Evolutionary conservation across 2,888 invertebrate genomes (phyloP), one percentile per base, ranked within the genome.

Genomic region (Meliscaeva auricollis): DNA sequence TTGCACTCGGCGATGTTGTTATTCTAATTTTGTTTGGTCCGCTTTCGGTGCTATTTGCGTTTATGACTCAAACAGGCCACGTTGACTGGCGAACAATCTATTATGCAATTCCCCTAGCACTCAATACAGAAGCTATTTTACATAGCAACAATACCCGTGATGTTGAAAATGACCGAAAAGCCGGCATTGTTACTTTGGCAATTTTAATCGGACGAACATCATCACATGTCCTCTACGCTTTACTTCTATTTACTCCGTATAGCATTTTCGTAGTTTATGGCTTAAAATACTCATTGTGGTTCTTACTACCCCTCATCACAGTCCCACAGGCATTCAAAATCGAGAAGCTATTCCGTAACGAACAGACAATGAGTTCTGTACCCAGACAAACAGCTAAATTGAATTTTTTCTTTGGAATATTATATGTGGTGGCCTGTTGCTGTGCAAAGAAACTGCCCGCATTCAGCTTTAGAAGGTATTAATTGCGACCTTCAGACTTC

Each of bases 111-210:
- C 98, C 98, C 6, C 92, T 99, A 84, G 98, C 98, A 9, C 92
- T 99, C 22, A 98, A 98, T 90, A 98, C 98, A 1, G 98, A 98
- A 92, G 98, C 98, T 64, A 98, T 98, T 90, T 93, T 99, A 76
- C 98, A 98, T 91, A 97, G 97, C 90, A 99, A 98, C 91, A 98
- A 99, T 91, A 97, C 98, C 0, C 94, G 98, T 88, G 98, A 98
- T 93, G 94, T 97, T 88, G 97, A 97, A 90, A 95, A 95, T 79
- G 98, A 98, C 90, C 94, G 95, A 84, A 95, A 95, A 90, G 98
- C 97, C 60, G 98, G 98, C 87, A 98, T 98, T 89, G 97, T 98
- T 0, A 99, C 98, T 15, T 93, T 98, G 89, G 98, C 98, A n/a
- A 98, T 98, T 90, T 92, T 98, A 70, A 96, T 98, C 87, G 98